phyloP scores from a whole-genome alignment of 2,888 invertebrate genomes.

The Mechanitis mazaeus region DNA sequence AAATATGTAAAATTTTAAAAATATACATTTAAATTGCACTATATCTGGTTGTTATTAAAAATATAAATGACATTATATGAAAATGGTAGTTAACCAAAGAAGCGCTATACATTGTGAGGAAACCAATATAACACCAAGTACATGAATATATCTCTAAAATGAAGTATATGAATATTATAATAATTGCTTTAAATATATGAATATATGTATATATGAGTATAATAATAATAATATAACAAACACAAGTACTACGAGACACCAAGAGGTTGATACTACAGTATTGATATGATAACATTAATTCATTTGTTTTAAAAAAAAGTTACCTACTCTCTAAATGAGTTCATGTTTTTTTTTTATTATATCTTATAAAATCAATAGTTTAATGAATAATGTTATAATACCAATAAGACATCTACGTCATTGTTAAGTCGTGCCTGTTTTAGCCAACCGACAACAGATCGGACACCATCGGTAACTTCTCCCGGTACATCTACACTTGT shows the following conservation, averaged over 20 bases:
- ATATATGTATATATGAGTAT: too few species aligned
- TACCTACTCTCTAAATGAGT: neutral
- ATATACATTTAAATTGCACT: too few species aligned
- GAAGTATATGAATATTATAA: neutral
- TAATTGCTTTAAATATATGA: too few species aligned
- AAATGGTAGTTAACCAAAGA: too few species aligned
- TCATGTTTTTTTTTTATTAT: neutral
- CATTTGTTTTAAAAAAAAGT: neutral
- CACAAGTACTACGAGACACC: neutral
- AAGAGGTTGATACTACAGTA: neutral
- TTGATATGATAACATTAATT: slow-evolving; percentile 1
- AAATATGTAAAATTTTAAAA: too few species aligned
- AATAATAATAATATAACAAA: neutral
- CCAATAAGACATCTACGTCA: neutral
- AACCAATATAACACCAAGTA: too few species aligned
- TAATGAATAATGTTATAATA: neutral
- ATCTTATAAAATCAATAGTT: neutral
- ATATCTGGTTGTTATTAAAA: too few species aligned
- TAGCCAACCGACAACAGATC: slow-evolving; percentile 88
- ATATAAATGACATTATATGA: too few species aligned
- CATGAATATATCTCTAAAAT: too few species aligned
- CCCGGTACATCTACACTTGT: slow-evolving; percentile 80
- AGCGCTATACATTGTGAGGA: too few species aligned
- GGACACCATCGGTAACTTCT: slow-evolving; percentile 83
- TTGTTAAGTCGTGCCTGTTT: slow-evolving; percentile 79